Percentiles rank a stretch among this genome's conserved stretches.
phyloP scores from a whole-genome alignment of 2,113 vertebrate species.

The Sciurus niger region DNA sequence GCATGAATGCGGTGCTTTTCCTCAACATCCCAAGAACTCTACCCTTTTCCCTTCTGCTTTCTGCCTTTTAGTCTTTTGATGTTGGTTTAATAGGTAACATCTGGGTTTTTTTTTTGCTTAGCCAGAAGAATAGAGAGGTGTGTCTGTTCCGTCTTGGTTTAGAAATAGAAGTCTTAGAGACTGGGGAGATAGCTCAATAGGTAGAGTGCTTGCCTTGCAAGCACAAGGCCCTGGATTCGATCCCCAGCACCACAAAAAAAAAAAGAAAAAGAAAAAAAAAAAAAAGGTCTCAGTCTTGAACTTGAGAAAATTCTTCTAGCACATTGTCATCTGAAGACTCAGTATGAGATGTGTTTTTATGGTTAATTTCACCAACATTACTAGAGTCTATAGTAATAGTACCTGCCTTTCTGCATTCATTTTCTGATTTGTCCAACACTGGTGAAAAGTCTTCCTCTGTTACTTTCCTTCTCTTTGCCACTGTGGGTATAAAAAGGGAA shows the following conservation, averaged over 20 bases:
- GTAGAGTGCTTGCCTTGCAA: too few relatives aligned
- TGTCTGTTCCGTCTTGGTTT: neutral
- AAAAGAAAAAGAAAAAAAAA: too few relatives aligned
- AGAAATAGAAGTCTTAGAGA: neutral
- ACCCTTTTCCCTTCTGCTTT: neutral
- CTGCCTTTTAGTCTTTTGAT: neutral
- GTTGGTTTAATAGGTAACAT: neutral
- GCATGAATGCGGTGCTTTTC: neutral
- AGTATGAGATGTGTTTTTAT: slow-evolving; percentile 10
- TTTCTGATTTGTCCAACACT: neutral
- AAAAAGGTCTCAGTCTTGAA: neutral
- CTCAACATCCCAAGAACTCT: neutral
- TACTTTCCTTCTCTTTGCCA: neutral
- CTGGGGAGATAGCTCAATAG: too few relatives aligned
- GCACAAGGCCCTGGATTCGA: too few relatives aligned
- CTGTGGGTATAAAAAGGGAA: slow-evolving; percentile 32
- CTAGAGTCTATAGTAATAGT: neutral
- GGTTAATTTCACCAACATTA: neutral
- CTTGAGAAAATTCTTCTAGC: slow-evolving; percentile 3
- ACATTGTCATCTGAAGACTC: neutral
- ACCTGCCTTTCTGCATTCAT: neutral
- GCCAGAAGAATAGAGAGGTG: neutral
- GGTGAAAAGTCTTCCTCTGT: neutral
- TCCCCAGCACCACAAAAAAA: too few relatives aligned
- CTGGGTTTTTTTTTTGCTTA: neutral